These are phyloP conservation scores for Tapirus terrestris DNA, from an alignment of 2,113 vertebrate species.

Conservation along the genomic window DNA sequence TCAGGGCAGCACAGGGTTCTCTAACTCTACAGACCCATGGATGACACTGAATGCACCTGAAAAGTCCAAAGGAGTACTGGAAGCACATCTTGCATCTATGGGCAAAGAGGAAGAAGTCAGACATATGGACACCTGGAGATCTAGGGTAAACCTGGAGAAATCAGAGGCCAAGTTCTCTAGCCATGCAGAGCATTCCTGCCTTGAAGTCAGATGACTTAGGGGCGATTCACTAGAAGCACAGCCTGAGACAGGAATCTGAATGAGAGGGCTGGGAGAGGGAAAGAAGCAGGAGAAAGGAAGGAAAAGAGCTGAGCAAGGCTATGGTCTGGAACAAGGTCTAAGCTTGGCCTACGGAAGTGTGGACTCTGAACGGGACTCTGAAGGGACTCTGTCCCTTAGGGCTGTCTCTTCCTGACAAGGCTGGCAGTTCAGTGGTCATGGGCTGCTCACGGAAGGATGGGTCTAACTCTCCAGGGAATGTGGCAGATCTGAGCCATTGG, in stretches of 20 bases:
- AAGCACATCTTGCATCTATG: not conserved
- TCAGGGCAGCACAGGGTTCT: not conserved
- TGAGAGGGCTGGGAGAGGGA: rapidly evolving
- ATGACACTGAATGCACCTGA: not conserved
- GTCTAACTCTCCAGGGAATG: not conserved
- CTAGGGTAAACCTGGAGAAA: not conserved
- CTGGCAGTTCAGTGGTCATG: not conserved
- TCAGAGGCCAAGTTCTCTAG: not conserved
- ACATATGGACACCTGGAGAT: not conserved
- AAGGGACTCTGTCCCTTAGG: too few species aligned
- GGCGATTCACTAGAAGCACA: rapidly evolving
- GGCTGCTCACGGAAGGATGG: not conserved
- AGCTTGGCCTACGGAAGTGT: rapidly evolving
- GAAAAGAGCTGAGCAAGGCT: not conserved
- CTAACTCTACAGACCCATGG: not conserved
- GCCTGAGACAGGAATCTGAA: not conserved
- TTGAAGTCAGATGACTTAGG: not conserved
- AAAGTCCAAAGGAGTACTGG: not conserved
- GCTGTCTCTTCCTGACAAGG: rapidly evolving
- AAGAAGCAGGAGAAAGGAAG: not conserved
- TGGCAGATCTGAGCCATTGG: not conserved
- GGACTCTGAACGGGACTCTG: not conserved
- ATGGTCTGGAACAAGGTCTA: not conserved
- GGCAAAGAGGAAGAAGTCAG: not conserved
- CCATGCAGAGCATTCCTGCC: not conserved